Evolutionary conservation across 2,888 invertebrate genomes (phyloP).

Genomic region (Leptothorax acervorum): DNA sequence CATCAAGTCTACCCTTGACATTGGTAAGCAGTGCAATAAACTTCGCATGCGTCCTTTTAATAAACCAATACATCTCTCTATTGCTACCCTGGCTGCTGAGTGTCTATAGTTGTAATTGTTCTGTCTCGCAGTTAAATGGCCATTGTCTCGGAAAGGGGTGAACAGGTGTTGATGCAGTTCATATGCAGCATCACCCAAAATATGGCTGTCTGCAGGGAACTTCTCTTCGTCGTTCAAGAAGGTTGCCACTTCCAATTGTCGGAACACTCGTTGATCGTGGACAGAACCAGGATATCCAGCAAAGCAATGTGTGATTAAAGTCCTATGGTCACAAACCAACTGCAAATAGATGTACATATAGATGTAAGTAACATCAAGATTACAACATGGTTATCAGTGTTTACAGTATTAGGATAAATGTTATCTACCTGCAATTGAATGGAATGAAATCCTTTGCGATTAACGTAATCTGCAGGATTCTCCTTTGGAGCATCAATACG

Average conservation of each 20-base stretch:
- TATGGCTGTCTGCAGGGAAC: neutral
- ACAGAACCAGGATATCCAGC: neutral
- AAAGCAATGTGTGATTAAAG: constrained; percentile 6
- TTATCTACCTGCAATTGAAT: neutral
- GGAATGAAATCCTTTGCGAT: neutral
- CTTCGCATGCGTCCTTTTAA: constrained; percentile 70
- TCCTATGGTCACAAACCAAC: constrained; percentile 2
- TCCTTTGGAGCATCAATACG: neutral
- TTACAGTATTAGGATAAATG: neutral
- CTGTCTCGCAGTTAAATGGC: neutral
- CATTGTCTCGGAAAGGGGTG: neutral
- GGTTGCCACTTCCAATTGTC: neutral
- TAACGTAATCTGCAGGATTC: neutral
- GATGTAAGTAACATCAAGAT: constrained; percentile 1
- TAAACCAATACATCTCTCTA: constrained; percentile 58
- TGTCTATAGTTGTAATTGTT: constrained; percentile 65
- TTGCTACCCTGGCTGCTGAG: constrained; percentile 63
- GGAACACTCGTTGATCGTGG: constrained; percentile 12
- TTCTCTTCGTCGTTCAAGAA: neutral
- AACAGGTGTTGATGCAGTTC: neutral
- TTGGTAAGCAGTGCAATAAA: constrained; percentile 64
- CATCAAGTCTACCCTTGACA: constrained; percentile 67
- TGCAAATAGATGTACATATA: neutral
- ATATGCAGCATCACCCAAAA: constrained; percentile 14
- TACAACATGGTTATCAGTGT: neutral